Conservation (phyloP, 35 echinoderm and acorn worm species). For the Amphiura filiformis region DNA sequence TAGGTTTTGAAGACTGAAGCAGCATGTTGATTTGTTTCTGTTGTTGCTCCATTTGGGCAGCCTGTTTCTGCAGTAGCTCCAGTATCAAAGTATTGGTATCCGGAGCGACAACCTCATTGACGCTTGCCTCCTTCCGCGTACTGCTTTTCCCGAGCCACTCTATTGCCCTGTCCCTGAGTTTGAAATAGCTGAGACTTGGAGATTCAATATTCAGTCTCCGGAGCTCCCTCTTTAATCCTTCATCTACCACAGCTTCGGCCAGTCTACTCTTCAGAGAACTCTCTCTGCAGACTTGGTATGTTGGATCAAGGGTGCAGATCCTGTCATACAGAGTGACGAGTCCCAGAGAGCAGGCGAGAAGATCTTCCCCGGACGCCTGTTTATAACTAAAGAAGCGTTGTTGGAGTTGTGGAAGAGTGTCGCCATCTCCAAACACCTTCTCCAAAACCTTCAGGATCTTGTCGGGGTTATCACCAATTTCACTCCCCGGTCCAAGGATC, state of each 20-base stretch:
- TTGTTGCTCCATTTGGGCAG: constrained; percentile 32
- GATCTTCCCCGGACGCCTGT: constrained; percentile 16
- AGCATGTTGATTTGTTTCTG: constrained; percentile 41
- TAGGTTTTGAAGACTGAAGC: not conserved
- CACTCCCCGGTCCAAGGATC: constrained; percentile 33
- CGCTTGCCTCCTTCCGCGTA: not conserved
- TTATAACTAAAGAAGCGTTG: constrained; percentile 61
- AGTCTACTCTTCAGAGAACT: too few relatives aligned
- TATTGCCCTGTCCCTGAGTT: constrained; percentile 24
- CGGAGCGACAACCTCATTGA: not conserved
- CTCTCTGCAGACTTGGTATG: not conserved
- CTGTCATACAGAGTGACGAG: constrained; percentile 52
- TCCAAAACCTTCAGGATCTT: constrained; percentile 42
- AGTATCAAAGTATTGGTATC: not conserved
- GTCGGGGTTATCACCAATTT: constrained; percentile 6
- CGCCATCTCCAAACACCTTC: constrained; percentile 78
- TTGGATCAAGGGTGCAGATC: not conserved
- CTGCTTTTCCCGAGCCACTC: not conserved
- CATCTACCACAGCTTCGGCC: constrained; percentile 11
- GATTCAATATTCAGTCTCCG: constrained; percentile 33
- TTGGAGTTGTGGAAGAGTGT: constrained; percentile 58
- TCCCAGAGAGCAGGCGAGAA: constrained; percentile 45
- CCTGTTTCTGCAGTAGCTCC: constrained; percentile 24
- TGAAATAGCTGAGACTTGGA: not conserved
- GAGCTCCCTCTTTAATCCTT: constrained; percentile 11